Conservation (phyloP, 2,797 vertebrate species). For the Protosalanx chinensis region DNA sequence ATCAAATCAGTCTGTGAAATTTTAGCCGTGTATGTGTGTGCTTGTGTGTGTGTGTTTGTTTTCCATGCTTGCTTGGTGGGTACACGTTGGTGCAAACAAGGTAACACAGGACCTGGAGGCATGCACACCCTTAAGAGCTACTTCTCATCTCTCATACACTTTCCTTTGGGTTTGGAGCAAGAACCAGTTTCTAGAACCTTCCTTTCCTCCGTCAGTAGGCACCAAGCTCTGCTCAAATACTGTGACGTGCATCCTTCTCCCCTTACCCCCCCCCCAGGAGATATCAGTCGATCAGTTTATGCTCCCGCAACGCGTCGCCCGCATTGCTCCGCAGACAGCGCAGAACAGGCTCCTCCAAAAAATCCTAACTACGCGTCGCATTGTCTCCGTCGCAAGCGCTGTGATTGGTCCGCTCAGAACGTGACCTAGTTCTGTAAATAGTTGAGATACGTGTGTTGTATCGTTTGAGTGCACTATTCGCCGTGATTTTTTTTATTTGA, state of each 20-base stretch:
- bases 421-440: too few relatives aligned
- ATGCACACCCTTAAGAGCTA: conserved; percentile 53
- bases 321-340: too few relatives aligned
- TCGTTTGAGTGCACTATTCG: too few relatives aligned
- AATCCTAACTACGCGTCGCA: too few relatives aligned
- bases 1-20: neutral
- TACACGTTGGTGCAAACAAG: conserved; percentile 67
- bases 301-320: too few relatives aligned
- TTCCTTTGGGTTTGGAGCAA: conserved; percentile 40
- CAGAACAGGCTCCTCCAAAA: too few relatives aligned
- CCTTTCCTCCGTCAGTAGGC: conserved; percentile 22
- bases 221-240: conserved; percentile 53
- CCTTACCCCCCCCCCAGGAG: too few relatives aligned
- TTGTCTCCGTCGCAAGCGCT: too few relatives aligned
- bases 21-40: neutral
- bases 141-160: conserved; percentile 46
- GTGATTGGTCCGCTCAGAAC: too few relatives aligned
- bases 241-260: neutral
- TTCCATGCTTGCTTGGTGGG: conserved; percentile 9
- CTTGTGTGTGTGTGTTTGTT: conserved; percentile 11
- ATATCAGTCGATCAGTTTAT: too few relatives aligned
- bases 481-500: too few relatives aligned
- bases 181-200: conserved; percentile 7
- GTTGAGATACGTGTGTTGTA: too few relatives aligned
- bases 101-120: conserved; percentile 66